These are phyloP conservation scores for Cosmopolites sordidus DNA, from an alignment of 2,888 invertebrate species.

Conservation along the genomic window DNA sequence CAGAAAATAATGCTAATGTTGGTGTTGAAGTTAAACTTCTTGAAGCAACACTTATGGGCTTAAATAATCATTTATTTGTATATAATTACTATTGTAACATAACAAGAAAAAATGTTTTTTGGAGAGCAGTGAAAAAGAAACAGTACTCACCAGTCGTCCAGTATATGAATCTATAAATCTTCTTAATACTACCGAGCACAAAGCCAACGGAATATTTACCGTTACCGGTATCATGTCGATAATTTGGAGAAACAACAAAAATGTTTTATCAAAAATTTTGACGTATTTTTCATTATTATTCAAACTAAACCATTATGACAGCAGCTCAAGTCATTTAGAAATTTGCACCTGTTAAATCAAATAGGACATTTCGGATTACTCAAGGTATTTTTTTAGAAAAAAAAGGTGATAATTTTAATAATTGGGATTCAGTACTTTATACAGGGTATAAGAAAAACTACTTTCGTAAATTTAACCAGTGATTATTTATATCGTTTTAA, in stretches of 20 bases:
- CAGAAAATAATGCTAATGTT: constrained; percentile 15
- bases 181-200: constrained; percentile 16
- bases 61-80: neutral
- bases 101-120: too few relatives aligned
- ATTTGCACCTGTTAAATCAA: too few relatives aligned
- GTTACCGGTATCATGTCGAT: constrained; percentile 13
- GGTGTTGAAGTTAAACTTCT: neutral
- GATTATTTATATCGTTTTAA: too few relatives aligned
- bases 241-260: constrained; percentile 15
- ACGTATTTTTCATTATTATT: constrained; percentile 12
- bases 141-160: constrained; percentile 16
- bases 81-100: neutral
- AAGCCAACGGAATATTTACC: constrained; percentile 15
- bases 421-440: too few relatives aligned
- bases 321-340: too few relatives aligned
- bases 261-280: constrained; percentile 18
- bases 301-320: constrained; percentile 12
- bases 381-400: too few relatives aligned
- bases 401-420: too few relatives aligned
- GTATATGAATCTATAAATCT: constrained; percentile 19
- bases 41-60: constrained; percentile 7
- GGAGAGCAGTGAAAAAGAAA: too few relatives aligned
- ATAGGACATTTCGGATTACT: too few relatives aligned
- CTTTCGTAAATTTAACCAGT: too few relatives aligned
- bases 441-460: too few relatives aligned